Conservation (phyloP, 2,113 vertebrate species). For the Dermatemys mawii region DNA sequence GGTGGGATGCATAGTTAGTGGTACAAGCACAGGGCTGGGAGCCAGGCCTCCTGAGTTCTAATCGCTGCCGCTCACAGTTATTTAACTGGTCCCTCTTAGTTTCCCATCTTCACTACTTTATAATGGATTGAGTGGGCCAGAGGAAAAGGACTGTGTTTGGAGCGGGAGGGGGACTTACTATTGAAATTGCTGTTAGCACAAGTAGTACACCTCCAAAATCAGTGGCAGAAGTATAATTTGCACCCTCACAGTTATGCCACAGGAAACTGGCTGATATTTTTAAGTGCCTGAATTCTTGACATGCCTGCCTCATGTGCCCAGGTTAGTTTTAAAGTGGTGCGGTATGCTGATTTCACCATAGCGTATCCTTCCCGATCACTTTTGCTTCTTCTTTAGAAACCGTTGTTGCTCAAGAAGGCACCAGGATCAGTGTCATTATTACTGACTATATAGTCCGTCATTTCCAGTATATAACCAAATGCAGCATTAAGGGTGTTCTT, state of each 20-base stretch:
- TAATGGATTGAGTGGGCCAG: background rate
- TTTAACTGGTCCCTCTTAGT: background rate
- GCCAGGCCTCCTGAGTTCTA: background rate
- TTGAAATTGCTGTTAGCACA: background rate
- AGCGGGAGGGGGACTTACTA: too few species aligned
- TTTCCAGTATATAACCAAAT: background rate
- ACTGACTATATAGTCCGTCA: background rate
- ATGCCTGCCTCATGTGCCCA: background rate
- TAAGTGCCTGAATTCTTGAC: accelerated
- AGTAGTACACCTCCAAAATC: too few species aligned
- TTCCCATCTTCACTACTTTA: background rate
- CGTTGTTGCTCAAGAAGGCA: background rate
- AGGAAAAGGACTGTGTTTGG: background rate
- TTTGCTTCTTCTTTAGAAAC: background rate
- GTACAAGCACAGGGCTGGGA: background rate
- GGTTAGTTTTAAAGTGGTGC: background rate
- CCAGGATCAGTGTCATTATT: background rate
- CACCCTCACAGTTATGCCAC: background rate
- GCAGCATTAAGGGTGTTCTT: background rate
- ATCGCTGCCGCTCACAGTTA: background rate
- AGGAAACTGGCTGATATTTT: background rate
- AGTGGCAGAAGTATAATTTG: accelerated
- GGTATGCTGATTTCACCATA: background rate
- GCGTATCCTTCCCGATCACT: background rate
- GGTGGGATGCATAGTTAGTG: accelerated